phyloP scores from a whole-genome alignment of 2,113 vertebrate species.

The Mastomys natalensis region DNA sequence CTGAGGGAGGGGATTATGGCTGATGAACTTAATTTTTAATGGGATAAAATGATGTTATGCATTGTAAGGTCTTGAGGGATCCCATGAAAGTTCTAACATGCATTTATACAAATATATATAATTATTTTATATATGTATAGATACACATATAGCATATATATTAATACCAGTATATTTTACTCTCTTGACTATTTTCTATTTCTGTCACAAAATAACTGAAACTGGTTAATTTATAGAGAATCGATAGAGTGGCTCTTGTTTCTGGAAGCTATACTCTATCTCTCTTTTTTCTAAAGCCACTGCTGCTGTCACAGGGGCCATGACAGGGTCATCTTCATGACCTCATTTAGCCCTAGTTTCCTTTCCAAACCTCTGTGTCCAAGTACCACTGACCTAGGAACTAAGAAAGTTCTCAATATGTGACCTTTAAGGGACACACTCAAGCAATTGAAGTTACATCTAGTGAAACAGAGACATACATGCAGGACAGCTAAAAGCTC shows the following conservation, averaged over 20 bases:
- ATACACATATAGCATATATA: background rate
- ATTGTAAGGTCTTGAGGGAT: background rate
- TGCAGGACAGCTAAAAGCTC: background rate
- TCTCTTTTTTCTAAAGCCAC: background rate
- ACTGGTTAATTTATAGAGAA: background rate
- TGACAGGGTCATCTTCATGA: background rate
- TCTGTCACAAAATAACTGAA: background rate
- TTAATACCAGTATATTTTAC: background rate
- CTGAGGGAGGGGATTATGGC: background rate
- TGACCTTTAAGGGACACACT: background rate
- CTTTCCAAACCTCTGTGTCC: background rate
- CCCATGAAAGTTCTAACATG: background rate
- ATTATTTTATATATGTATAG: background rate
- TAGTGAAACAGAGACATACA: background rate
- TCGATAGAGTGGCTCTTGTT: background rate
- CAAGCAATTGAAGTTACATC: background rate
- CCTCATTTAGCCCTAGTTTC: too few relatives aligned
- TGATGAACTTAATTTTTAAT: background rate
- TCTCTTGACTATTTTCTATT: background rate
- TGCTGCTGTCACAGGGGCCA: background rate
- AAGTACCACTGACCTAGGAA: background rate
- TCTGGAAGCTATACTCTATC: background rate
- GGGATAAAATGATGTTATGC: background rate
- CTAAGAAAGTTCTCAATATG: background rate
- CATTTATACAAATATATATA: background rate